Conservation (phyloP, 2,797 vertebrate species). For the Macrochelys suwanniensis region DNA sequence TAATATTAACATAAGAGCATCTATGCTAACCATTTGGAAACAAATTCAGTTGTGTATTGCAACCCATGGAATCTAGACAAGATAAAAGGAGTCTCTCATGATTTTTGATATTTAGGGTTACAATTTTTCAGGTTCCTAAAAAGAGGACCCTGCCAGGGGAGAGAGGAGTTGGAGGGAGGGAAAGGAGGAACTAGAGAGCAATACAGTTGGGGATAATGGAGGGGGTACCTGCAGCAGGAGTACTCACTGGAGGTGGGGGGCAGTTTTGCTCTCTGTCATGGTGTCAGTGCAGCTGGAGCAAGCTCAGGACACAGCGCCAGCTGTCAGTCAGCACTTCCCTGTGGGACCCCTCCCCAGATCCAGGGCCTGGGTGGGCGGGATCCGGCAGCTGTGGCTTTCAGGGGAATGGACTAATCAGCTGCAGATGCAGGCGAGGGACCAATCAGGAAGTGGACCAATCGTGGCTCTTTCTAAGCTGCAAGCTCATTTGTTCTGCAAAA, state of each 20-base stretch:
- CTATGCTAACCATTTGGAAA: background rate
- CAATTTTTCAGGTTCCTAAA: background rate
- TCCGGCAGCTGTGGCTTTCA: background rate
- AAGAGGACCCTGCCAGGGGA: background rate
- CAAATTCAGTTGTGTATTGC: slow-evolving; percentile 25
- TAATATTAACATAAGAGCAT: background rate
- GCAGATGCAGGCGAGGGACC: background rate
- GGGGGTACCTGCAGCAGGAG: no score
- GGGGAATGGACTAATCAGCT: background rate
- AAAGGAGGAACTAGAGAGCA: no score
- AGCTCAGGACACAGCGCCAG: no score
- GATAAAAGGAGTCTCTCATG: background rate
- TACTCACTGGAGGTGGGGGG: no score
- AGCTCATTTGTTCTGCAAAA: background rate
- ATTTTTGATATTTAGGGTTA: background rate
- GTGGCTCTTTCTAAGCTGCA: background rate
- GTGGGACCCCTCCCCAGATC: background rate
- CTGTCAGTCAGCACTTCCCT: no score
- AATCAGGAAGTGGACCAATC: background rate
- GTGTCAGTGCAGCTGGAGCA: no score
- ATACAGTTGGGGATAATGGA: no score
- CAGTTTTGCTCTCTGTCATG: no score
- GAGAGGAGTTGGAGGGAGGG: no score
- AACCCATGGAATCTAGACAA: background rate
- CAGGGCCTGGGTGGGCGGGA: background rate